Base-by-base conservation (phyloP, 2,888 invertebrate genomes). In the Venustoraphidia nigricollis region DNA sequence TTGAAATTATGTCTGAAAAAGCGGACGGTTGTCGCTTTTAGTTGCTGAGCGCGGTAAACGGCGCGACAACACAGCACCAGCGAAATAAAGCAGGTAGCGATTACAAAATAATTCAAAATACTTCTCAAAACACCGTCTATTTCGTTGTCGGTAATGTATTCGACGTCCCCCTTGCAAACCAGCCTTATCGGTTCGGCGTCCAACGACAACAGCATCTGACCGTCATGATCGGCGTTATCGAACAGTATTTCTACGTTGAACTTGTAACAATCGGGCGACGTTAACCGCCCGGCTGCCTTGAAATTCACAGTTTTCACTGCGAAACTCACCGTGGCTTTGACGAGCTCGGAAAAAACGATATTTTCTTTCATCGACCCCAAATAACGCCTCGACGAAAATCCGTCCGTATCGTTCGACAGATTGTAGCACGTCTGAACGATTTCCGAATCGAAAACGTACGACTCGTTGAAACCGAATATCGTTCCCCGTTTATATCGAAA, bases 211-310 rank as follows among this genome's bases (percentile, higher is more conserved):
- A 86, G 65, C 79, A 96, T 86, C 66, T 95, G 94, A 0, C 96
- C 96, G 66, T 95, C 94, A 62, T 94, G 92, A 62, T 92, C 90
- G 57, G 78, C 76, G 66, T 97, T 97, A 64, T 94, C 86, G 67
- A 92, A 92, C 47, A 75, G 62, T 46, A 95, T 82, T 63, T 68
- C 70, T 35, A 94, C 73, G 64, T 89, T 79, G 63, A 95, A 91
- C 57, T 78, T 73, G 62, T 88, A 95, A 65, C 96, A 96, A 66
- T 94, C 93, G 0, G 96, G 95, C 2, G 88, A 84, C 34, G 89
- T 83, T 40, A 89, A 79, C 0, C 88, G 85, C 1, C 90, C 86
- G 1, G 89, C 84, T 2, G 89, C 82, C 68, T 92, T 86, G 53
- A 96, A 81, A 64, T 93, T 90, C 0, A 95, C 83, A 0, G 95